Base-by-base conservation (phyloP, 2,113 vertebrate species). In the Prionailurus viverrinus region DNA sequence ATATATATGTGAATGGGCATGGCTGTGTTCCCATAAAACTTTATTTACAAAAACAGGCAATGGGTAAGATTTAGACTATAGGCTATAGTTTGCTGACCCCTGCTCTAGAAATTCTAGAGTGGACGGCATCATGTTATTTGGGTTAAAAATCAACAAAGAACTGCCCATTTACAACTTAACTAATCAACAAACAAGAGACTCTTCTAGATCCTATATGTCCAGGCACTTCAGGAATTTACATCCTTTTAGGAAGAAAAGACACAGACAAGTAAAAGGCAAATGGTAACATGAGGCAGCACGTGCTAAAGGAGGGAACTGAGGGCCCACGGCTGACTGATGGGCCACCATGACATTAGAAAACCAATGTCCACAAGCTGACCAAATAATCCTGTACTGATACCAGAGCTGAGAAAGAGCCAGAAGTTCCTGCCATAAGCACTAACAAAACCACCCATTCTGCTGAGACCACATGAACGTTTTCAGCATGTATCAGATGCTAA, bases 111-210 rank as follows among this genome's bases (percentile, higher is more conserved):
- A 76, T 90, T 95, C 61, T 89, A 80, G 48, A 78, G 41, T 71
- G 39, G 68, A 65, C 0, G 69, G 48, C 51, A 94, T 83, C 45
- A 36, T 94, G 73, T 94, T 79, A 84, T 36, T 91, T 74, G 25
- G n/a, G 6, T 93, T 91, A 85, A 93, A 93, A 94, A 66, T 92
- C 36, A 88, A 91, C 53, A 81, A 95, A 93, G 48, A 81, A 86
- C 27, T 36, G 19, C 36, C 41, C 41, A 80, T 74, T 86, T 97
- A 79, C 45, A 79, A 73, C 63, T 84, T 84, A 91, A 92, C 21
- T 74, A 39, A 96, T 90, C 51, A 93, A 85, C 39, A 96, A 80
- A 87, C 25, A 36, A 36, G 16, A 92, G 9, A 74, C 31, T 80
- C 61, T 92, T 86, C 79, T 95, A 82, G 88, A 74, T 39, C 76